These are phyloP conservation scores for Macrosteles quadrilineatus DNA, from an alignment of 1,140 invertebrate genomes.

Conservation along the genomic window DNA sequence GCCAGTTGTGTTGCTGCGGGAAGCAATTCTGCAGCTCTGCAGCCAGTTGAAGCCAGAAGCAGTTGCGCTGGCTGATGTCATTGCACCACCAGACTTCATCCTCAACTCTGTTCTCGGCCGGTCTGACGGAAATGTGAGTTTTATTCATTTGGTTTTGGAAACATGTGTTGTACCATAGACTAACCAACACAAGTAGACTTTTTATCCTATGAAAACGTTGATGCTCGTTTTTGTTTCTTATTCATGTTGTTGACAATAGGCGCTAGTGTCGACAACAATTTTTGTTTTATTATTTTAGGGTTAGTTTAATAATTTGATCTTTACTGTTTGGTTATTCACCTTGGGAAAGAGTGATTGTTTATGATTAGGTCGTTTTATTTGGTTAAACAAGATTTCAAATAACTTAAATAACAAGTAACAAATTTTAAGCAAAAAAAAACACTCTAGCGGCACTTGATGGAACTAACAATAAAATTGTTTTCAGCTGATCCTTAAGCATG, in stretches of 20 bases:
- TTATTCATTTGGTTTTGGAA: not conserved
- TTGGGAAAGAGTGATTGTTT: too few relatives aligned
- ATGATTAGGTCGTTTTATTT: too few relatives aligned
- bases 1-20: constrained; percentile 48
- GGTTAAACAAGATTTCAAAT: too few relatives aligned
- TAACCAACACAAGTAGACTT: too few relatives aligned
- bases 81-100: constrained; percentile 87
- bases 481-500: too few relatives aligned
- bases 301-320: too few relatives aligned
- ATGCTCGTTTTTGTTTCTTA: not conserved
- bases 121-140: constrained; percentile 67
- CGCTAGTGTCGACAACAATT: not conserved
- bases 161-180: too few relatives aligned
- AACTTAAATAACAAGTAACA: too few relatives aligned
- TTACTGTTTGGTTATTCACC: too few relatives aligned
- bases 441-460: too few relatives aligned
- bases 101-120: constrained; percentile 76
- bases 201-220: not conserved
- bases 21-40: constrained; percentile 62
- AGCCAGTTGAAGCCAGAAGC: constrained; percentile 68
- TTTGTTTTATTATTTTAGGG: not conserved
- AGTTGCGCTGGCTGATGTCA: constrained; percentile 76
- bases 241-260: not conserved
- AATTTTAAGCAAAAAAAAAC: too few relatives aligned
- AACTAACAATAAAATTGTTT: too few relatives aligned